phyloP scores from a whole-genome alignment of 2,113 vertebrate species.

The Halichoeres trimaculatus region DNA sequence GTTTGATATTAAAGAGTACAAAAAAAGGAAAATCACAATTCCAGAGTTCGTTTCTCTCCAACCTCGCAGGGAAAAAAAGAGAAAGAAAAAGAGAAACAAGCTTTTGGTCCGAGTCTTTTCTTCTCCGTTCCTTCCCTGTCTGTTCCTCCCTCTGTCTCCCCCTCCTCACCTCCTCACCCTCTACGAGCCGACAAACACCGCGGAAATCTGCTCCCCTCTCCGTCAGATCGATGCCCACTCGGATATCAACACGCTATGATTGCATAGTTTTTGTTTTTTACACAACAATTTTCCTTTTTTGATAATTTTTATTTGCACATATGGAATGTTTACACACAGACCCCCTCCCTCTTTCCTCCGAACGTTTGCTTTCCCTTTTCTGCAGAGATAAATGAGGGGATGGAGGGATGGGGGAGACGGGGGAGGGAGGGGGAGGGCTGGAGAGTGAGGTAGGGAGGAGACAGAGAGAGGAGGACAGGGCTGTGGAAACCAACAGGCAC shows the following conservation, averaged over 20 bases:
- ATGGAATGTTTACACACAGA: slow-evolving; percentile 79
- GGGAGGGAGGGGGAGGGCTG: slow-evolving; percentile 9
- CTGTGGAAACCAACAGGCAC: slow-evolving; percentile 62
- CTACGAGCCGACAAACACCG: slow-evolving; percentile 35
- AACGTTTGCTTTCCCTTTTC: slow-evolving; percentile 43
- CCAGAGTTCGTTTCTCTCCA: slow-evolving; percentile 77
- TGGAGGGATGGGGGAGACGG: slow-evolving; percentile 11
- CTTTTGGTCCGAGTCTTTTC: slow-evolving; percentile 80
- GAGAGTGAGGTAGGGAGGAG: slow-evolving; percentile 16
- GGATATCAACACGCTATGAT: slow-evolving; percentile 72
- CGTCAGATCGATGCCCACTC: slow-evolving; percentile 27
- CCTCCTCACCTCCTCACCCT: slow-evolving; percentile 17
- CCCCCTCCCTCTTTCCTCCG: slow-evolving; percentile 32
- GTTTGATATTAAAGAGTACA: slow-evolving; percentile 87
- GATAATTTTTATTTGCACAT: slow-evolving; percentile 64
- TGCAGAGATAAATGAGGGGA: slow-evolving; percentile 22
- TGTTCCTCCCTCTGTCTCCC: slow-evolving; percentile 18
- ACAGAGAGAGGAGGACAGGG: slow-evolving; percentile 37
- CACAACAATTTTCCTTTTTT: slow-evolving; percentile 70
- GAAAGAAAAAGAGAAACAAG: slow-evolving; percentile 54
- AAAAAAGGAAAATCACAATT: slow-evolving; percentile 79
- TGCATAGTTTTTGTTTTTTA: slow-evolving; percentile 81
- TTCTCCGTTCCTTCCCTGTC: slow-evolving; percentile 39
- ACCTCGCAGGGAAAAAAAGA: slow-evolving; percentile 47
- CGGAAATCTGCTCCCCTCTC: slow-evolving; percentile 16